Evolutionary conservation across 2,888 invertebrate species (phyloP), one percentile per base, ranked within the genome.

Genomic region (Troides helena): DNA sequence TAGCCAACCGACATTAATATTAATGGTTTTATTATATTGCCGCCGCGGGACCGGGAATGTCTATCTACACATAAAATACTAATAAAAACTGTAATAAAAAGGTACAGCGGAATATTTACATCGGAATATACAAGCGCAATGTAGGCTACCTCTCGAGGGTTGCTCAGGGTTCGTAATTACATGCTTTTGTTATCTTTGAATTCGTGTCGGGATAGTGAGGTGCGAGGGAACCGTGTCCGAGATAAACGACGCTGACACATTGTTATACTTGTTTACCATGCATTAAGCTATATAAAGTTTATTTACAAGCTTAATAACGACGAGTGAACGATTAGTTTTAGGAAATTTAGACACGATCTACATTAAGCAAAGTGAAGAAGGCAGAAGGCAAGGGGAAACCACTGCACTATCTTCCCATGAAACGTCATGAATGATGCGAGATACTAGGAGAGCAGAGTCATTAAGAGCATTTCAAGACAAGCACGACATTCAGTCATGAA

Each of bases 21-120:
- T 87, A 85, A 89, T 88, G 81, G 81, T 80, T 77, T 84, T 80
- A 87, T 85, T 85, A 87, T 81, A 83, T 82, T 79, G 77, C 82
- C 74, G 80, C 81, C 75, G 79, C 79, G 82, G 78, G 72, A 70
- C 71, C 64, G 64, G 39, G 67, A 71, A 68, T 70, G 74, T 68
- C 62, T 60, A 71, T 69, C 65, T 66, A 71, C 73, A 77, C 73
- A 71, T 74, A 73, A 76, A 75, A 75, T 70, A 71, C 71, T 72
- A 72, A 76, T 76, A 72, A 75, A 74, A 72, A 72, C 64, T 57
- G 72, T 69, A 72, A 73, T 72, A 74, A 73, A 67, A 74, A 71
- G 66, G 73, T 73, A 73, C 67, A 53, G 58, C 18, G 50, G 67
- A 62, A 66, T 74, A 65, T 69, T 70, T 71, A 59, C 65, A 69